Evolutionary conservation across 2,888 invertebrate genomes (phyloP).

Genomic region (Ganaspis brasiliensis): DNA sequence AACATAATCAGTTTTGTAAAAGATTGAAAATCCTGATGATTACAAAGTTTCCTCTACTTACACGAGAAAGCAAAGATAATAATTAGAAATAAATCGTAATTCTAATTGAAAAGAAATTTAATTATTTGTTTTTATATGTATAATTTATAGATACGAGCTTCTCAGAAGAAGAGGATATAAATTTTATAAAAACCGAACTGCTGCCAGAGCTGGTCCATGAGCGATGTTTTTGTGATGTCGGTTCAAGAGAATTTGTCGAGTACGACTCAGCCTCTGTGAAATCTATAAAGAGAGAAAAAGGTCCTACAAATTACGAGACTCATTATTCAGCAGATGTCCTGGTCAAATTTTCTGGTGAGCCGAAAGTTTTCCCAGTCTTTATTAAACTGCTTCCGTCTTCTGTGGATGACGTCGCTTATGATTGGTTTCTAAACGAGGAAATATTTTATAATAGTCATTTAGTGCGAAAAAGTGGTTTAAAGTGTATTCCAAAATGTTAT

Average conservation of each 20-base stretch:
- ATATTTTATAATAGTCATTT: constrained; percentile 73
- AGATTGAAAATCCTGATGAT: no score
- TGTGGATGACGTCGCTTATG: constrained; percentile 53
- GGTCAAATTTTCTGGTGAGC: constrained; percentile 71
- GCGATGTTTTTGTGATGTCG: constrained; percentile 74
- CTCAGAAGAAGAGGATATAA: constrained; percentile 55
- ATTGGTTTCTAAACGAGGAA: constrained; percentile 73
- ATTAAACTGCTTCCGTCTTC: constrained; percentile 69
- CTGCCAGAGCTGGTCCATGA: constrained; percentile 74
- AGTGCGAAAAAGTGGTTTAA: constrained; percentile 59
- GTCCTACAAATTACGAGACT: constrained; percentile 34
- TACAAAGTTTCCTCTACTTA: no score
- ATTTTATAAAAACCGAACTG: constrained; percentile 69
- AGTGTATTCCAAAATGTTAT: constrained; percentile 70
- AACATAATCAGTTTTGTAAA: no score
- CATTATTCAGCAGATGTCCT: constrained; percentile 65
- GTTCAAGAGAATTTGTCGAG: constrained; percentile 76
- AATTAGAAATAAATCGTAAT: background rate
- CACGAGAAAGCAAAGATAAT: background rate
- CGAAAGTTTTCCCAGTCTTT: constrained; percentile 65
- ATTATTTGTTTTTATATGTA: no score
- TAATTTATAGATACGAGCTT: background rate
- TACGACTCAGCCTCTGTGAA: constrained; percentile 66
- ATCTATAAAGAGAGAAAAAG: constrained; percentile 34
- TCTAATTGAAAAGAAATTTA: no score